A percentile compares a stretch with the other conserved stretches of the same genome.
Evolutionary conservation across 2,888 invertebrate genomes (phyloP).

Genomic region (Aporophyla lueneburgensis): DNA sequence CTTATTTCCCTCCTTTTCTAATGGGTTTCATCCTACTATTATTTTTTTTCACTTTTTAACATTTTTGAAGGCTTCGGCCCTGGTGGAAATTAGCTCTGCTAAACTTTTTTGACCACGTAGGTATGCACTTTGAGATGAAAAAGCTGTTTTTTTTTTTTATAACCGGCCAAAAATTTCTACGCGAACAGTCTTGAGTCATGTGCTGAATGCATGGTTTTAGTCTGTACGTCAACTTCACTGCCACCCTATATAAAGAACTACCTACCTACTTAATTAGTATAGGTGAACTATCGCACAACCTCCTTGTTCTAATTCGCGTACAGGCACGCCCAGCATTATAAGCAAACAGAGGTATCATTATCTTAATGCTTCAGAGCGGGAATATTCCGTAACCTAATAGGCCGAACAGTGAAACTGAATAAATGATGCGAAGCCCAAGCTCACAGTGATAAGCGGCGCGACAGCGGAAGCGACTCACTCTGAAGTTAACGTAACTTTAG

Average conservation of each 20-base stretch:
- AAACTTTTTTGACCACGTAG: too few species aligned
- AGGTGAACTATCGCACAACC: background rate
- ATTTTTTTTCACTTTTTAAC: too few species aligned
- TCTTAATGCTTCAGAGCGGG: constrained; percentile 72
- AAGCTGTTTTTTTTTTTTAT: too few species aligned
- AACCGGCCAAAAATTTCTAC: too few species aligned
- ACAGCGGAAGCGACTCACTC: constrained; percentile 18
- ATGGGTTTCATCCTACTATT: too few species aligned
- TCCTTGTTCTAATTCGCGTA: constrained; percentile 58
- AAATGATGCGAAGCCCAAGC: constrained; percentile 67
- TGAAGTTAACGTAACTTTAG: constrained; percentile 21
- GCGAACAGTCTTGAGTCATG: too few species aligned
- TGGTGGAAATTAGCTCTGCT: too few species aligned
- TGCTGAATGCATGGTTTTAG: too few species aligned
- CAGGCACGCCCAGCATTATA: constrained; percentile 55
- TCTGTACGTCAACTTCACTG: too few species aligned
- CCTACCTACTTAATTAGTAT: constrained; percentile 28
- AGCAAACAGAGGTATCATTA: constrained; percentile 72
- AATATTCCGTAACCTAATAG: constrained; percentile 77
- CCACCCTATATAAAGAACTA: background rate
- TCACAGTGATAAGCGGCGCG: constrained; percentile 42
- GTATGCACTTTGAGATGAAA: too few species aligned
- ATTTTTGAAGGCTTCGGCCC: too few species aligned
- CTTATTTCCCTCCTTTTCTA: too few species aligned
- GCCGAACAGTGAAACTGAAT: constrained; percentile 76